These are phyloP conservation scores for Dromiciops gliroides DNA, from an alignment of 2,113 vertebrate species.

Conservation along the genomic window DNA sequence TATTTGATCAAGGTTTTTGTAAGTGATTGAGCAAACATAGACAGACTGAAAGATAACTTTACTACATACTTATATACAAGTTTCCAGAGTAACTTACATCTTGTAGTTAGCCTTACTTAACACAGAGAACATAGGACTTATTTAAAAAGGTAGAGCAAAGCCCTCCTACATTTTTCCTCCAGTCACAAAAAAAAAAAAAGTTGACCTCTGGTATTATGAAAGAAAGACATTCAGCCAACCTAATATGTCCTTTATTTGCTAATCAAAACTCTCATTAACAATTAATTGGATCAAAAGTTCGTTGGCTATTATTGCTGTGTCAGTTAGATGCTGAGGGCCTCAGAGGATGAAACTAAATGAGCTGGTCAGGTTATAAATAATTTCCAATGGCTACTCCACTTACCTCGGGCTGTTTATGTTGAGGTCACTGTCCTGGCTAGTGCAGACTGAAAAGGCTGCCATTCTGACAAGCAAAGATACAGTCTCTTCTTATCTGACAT, in stretches of 20 bases:
- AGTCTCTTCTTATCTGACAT: conserved; percentile 73
- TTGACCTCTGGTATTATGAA: conserved; percentile 82
- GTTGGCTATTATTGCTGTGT: conserved; percentile 88
- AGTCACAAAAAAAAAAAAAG: conserved; percentile 66
- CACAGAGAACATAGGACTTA: conserved; percentile 66
- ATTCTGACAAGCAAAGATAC: conserved; percentile 71
- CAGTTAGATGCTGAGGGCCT: conserved; percentile 83
- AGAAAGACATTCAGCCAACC: conserved; percentile 87
- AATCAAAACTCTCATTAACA: conserved; percentile 92
- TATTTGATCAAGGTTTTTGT: not conserved
- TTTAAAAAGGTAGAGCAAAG: conserved; percentile 45
- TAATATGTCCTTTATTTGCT: conserved; percentile 88
- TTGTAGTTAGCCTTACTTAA: conserved; percentile 70
- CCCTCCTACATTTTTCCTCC: conserved; percentile 39
- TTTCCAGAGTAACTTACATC: conserved; percentile 45
- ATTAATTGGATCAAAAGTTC: conserved; percentile 93
- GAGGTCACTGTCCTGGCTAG: conserved; percentile 85
- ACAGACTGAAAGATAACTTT: not conserved
- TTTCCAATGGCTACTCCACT: conserved; percentile 88
- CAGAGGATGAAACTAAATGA: conserved; percentile 85
- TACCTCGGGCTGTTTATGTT: conserved; percentile 82
- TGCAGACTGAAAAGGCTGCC: conserved; percentile 63
- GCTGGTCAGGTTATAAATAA: conserved; percentile 90
- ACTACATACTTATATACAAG: not conserved
- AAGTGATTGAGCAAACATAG: not conserved